These are phyloP conservation scores for Disparrhopalites patrizii DNA, from an alignment of 2,888 invertebrate species.

Conservation along the genomic window DNA sequence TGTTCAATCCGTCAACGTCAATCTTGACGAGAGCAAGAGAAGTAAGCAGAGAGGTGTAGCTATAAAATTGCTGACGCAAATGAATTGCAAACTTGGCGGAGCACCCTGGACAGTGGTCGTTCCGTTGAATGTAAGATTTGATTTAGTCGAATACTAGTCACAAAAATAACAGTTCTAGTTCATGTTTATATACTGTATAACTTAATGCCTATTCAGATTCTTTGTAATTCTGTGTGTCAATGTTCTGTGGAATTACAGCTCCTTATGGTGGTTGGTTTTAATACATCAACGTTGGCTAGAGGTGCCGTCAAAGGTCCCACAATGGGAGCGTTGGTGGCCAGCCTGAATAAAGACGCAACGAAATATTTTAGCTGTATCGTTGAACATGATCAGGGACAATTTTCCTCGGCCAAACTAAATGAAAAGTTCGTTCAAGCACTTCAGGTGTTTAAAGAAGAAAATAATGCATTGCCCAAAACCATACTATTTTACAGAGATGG, in stretches of 20 bases:
- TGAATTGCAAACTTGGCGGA: constrained; percentile 69
- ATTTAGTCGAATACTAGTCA: neutral
- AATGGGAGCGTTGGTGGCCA: constrained; percentile 11
- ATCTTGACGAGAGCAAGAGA: neutral
- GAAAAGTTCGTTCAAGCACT: neutral
- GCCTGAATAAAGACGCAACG: neutral
- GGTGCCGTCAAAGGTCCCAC: neutral
- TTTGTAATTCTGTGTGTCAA: neutral
- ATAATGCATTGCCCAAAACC: constrained; percentile 59
- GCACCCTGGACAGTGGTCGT: constrained; percentile 77
- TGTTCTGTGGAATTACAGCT: too few relatives aligned
- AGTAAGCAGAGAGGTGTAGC: too few relatives aligned
- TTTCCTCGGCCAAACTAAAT: neutral
- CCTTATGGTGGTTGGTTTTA: constrained; percentile 16
- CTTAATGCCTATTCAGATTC: neutral
- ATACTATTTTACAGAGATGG: constrained; percentile 88
- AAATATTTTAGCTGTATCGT: constrained; percentile 6
- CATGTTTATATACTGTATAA: neutral
- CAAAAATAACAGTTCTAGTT: neutral
- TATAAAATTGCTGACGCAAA: constrained; percentile 57
- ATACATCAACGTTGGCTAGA: neutral
- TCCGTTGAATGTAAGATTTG: constrained; percentile 55
- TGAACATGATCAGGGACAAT: neutral
- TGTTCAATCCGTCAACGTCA: constrained; percentile 32
- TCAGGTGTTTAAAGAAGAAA: constrained; percentile 52